Conservation (phyloP, 2,797 vertebrate genomes). For the Thaleichthys pacificus region DNA sequence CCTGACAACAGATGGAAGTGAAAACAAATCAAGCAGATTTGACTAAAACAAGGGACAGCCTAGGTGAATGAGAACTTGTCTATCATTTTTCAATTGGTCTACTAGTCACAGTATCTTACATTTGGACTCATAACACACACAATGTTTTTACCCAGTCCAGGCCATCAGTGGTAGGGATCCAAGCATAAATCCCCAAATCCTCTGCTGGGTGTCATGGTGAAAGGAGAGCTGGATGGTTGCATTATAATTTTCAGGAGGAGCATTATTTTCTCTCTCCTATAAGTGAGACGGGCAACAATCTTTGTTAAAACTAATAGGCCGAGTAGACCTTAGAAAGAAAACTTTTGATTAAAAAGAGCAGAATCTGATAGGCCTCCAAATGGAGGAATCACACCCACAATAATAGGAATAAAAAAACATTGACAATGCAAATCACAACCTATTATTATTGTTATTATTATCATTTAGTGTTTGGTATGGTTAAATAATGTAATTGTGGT, state of each 20-base stretch:
- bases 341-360: neutral
- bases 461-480: too few relatives aligned
- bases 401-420: too few relatives aligned
- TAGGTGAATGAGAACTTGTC: neutral
- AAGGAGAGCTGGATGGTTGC: constrained; percentile 70
- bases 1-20: constrained; percentile 45
- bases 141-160: constrained; percentile 81
- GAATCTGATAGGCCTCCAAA: too few relatives aligned
- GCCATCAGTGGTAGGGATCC: constrained; percentile 86
- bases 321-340: neutral
- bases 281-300: constrained; percentile 15
- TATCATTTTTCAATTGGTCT: too few relatives aligned
- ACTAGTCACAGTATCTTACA: too few relatives aligned
- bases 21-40: neutral
- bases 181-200: constrained; percentile 79
- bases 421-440: too few relatives aligned
- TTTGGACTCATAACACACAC: neutral
- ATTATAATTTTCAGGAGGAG: constrained; percentile 69
- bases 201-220: constrained; percentile 80
- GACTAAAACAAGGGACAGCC: neutral
- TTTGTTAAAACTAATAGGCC: neutral
- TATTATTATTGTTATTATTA: too few relatives aligned
- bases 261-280: constrained; percentile 78
- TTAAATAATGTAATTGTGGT: too few relatives aligned
- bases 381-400: too few relatives aligned